phyloP scores from a whole-genome alignment of 1,140 invertebrate genomes.

The Procambarus virginalis region DNA sequence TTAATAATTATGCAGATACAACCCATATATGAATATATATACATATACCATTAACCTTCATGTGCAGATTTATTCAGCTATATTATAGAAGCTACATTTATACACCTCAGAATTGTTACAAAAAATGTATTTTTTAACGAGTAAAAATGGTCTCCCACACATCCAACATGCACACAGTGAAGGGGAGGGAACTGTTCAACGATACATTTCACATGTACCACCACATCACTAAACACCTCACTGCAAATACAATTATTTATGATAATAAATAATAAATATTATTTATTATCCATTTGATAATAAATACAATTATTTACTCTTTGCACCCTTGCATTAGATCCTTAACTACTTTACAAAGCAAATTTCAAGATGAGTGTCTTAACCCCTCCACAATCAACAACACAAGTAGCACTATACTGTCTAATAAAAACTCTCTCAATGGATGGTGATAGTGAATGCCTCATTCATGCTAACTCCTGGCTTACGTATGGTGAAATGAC shows the following conservation, averaged over 20 bases:
- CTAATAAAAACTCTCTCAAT: constrained; percentile 37
- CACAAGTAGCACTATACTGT: background rate
- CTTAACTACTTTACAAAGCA: background rate
- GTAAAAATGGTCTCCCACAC: background rate
- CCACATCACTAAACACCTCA: background rate
- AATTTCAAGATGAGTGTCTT: background rate
- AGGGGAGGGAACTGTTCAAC: background rate
- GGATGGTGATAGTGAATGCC: constrained; percentile 85
- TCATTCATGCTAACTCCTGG: constrained; percentile 87
- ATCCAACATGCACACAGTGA: background rate
- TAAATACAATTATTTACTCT: too few species aligned
- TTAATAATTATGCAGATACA: too few species aligned
- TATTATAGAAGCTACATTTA: background rate
- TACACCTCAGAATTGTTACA: background rate
- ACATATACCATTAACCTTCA: too few species aligned
- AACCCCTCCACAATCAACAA: background rate
- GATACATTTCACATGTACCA: background rate
- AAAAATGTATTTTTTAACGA: background rate
- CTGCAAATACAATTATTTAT: background rate
- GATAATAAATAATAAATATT: background rate
- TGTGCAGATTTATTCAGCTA: too few species aligned
- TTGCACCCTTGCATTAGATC: background rate
- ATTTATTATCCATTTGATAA: too few species aligned
- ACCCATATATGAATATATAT: too few species aligned
- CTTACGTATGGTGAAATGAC: constrained; percentile 85